These are phyloP conservation scores for Asteroscopus sphinx DNA, from an alignment of 2,888 invertebrate genomes.

Conservation along the genomic window DNA sequence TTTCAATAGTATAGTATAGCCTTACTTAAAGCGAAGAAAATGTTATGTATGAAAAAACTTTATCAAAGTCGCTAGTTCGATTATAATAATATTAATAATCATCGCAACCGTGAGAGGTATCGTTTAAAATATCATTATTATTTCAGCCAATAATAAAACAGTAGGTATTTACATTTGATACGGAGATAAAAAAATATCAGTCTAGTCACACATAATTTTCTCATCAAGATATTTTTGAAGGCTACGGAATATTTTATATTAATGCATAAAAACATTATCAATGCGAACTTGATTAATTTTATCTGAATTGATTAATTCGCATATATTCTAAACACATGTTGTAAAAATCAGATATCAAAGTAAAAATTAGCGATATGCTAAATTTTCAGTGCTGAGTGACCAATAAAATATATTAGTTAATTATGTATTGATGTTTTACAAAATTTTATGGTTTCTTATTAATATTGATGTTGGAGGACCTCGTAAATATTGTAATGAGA, in stretches of 20 bases:
- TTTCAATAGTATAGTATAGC: too few species aligned
- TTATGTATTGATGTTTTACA: neutral
- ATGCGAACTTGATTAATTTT: neutral
- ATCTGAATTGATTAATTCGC: constrained; percentile 1
- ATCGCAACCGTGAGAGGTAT: constrained; percentile 42
- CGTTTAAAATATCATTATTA: neutral
- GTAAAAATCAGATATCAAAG: constrained; percentile 2
- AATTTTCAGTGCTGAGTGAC: neutral
- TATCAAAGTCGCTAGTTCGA: too few species aligned
- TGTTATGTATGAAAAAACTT: too few species aligned
- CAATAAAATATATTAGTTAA: neutral
- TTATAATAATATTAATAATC: too few species aligned
- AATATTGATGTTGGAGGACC: constrained; percentile 20
- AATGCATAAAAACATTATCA: neutral
- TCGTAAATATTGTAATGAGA: constrained; percentile 27
- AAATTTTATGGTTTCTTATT: constrained; percentile 8
- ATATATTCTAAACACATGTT: neutral
- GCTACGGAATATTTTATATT: too few species aligned
- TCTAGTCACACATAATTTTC: neutral
- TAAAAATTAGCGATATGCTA: neutral
- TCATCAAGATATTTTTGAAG: too few species aligned
- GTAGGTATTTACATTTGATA: constrained; percentile 4
- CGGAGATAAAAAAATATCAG: neutral
- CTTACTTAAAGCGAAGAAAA: too few species aligned
- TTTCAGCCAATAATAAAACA: constrained; percentile 19